Percentiles rank a stretch among this genome's conserved stretches.
phyloP scores from a whole-genome alignment of 2,113 vertebrate genomes.

The Stictonetta naevosa region DNA sequence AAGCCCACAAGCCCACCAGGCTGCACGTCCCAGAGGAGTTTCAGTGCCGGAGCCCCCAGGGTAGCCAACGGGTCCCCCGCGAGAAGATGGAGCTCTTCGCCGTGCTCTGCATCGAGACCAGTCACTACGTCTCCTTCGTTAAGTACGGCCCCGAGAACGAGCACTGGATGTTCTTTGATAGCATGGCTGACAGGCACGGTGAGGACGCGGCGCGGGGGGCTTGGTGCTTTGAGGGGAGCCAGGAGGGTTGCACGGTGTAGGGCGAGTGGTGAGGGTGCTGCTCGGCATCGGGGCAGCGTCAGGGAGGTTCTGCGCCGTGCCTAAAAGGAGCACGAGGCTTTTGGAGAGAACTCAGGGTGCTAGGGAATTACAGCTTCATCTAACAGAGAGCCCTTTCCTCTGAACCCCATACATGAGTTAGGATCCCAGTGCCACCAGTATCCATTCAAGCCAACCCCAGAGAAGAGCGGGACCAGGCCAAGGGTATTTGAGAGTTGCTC shows the following conservation, averaged over 20 bases:
- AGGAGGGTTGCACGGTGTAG: too few relatives aligned
- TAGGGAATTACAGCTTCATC: not conserved
- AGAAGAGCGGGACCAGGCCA: not conserved
- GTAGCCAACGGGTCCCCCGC: conserved; percentile 45
- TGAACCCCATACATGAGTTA: fast-evolving
- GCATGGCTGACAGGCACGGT: conserved; percentile 91
- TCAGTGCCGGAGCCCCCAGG: not conserved
- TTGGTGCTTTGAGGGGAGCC: fast-evolving
- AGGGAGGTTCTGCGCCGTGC: too few relatives aligned
- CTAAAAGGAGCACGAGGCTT: not conserved
- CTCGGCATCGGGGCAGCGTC: too few relatives aligned
- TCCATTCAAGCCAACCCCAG: not conserved
- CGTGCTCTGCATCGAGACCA: conserved; percentile 92
- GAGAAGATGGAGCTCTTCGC: conserved; percentile 89
- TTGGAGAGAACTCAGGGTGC: not conserved
- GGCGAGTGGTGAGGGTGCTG: too few relatives aligned
- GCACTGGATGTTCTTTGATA: conserved; percentile 94
- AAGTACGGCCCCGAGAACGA: conserved; percentile 79
- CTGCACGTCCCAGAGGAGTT: conserved; percentile 77
- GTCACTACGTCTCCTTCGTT: conserved; percentile 91
- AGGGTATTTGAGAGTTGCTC: not conserved
- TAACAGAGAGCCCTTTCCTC: not conserved
- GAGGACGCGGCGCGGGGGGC: not conserved
- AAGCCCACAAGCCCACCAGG: conserved; percentile 29
- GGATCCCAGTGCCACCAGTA: not conserved